phyloP scores from a whole-genome alignment of 1,140 invertebrate species.

The Drosophila bocki region DNA sequence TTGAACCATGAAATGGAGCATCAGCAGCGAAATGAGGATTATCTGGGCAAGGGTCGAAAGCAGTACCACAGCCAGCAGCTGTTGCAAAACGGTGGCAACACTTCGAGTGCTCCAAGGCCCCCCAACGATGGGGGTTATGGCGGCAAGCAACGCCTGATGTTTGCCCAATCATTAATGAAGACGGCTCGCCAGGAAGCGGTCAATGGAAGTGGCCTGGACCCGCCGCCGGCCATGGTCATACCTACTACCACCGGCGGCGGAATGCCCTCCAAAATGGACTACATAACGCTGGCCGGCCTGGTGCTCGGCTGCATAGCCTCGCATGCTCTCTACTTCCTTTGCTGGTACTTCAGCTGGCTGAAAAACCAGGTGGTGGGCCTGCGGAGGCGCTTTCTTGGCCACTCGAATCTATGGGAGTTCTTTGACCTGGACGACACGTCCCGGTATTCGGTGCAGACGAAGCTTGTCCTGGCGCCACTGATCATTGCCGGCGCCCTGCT shows the following conservation, averaged over 20 bases:
- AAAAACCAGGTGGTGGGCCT: slow-evolving; percentile 51
- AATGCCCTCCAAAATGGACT: slow-evolving; percentile 59
- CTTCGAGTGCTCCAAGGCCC: neutral
- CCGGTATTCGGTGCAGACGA: slow-evolving; percentile 54
- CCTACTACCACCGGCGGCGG: neutral
- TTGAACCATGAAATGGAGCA: neutral
- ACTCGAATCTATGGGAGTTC: slow-evolving; percentile 61
- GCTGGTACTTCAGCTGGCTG: slow-evolving; percentile 72
- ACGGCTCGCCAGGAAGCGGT: neutral
- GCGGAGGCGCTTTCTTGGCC: slow-evolving; percentile 59
- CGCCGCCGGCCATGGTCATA: neutral
- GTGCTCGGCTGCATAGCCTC: slow-evolving; percentile 62
- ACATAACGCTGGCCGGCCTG: slow-evolving; percentile 67
- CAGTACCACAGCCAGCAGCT: neutral
- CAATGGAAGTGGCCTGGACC: neutral
- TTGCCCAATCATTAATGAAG: slow-evolving; percentile 3
- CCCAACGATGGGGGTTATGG: neutral
- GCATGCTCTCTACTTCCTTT: slow-evolving; percentile 57
- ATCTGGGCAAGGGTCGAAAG: neutral
- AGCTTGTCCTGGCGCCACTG: slow-evolving; percentile 60
- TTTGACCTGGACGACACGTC: slow-evolving; percentile 69
- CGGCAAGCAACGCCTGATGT: slow-evolving; percentile 8
- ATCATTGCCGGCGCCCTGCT: slow-evolving; percentile 51
- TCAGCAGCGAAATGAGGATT: neutral
- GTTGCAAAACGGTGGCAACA: too few species aligned